Evolutionary conservation across 2,888 invertebrate species (phyloP), one percentile per base, ranked within the genome.

Genomic region (Apoda limacodes): DNA sequence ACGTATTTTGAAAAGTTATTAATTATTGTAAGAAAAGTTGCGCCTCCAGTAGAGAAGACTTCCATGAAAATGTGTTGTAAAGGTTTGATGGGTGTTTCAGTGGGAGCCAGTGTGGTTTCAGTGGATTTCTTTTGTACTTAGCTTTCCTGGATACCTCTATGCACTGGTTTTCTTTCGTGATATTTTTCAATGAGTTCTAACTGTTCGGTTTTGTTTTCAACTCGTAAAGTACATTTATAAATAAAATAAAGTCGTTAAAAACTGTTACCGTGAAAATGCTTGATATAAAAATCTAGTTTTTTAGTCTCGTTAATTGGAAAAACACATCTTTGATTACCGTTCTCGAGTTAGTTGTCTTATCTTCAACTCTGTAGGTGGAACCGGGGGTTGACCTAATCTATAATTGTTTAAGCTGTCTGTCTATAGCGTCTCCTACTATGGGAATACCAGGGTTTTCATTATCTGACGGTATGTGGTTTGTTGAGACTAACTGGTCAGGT

Each of bases 1-100:
- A n/a, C 47, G 12, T 29, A 35, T 28, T 39, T 35, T 14, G 35
- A 12, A 13, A 39, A 39, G 12, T 32, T 35, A 25, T 35, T 28
- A 17, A 39, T 39, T 22, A 39, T 25, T 11, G 33, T 33, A 2
- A 35, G 13, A 17, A 37, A 32, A 10, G 34, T 39, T 4, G 22
- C 23, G 10, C 36, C 31, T 25, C 37, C 40, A 7, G 17, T 41
- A 9, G 26, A 32, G 9, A 40, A 40, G 3, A 42, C 13, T 22
- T 47, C 43, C 46, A 50, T 48, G n/a, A 36, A 46, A 19, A 48
- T 27, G 10, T 47, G 42, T 35, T 48, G 39, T 39, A 49, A 39
- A 2, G 44, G 45, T 39, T 49, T 47, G 9, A 13, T 13, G 2
- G 46, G 42, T 21, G 48, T 52, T 1, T 52, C 40, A 4, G 48